These are phyloP conservation scores for Eptesicus fuscus DNA, from an alignment of 2,113 vertebrate species.

Conservation along the genomic window DNA sequence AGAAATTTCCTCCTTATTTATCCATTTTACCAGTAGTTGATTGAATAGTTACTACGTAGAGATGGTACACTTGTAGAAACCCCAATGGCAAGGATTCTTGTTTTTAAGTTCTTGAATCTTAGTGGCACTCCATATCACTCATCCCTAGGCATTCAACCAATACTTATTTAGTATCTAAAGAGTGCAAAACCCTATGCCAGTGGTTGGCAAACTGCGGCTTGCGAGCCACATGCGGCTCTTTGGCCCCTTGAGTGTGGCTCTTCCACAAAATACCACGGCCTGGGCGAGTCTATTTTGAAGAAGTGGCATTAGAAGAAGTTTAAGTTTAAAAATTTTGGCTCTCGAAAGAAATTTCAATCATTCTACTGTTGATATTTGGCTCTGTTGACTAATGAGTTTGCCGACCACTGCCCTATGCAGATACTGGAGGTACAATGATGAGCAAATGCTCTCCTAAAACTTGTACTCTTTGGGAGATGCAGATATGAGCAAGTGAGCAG, in stretches of 20 bases:
- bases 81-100: neutral
- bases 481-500: neutral
- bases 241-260: too few relatives aligned
- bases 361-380: too few relatives aligned
- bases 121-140: neutral
- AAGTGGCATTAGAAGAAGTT: too few relatives aligned
- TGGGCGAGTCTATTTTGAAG: too few relatives aligned
- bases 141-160: neutral
- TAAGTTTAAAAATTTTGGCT: too few relatives aligned
- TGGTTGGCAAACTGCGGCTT: too few relatives aligned
- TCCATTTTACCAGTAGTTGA: neutral
- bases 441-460: neutral
- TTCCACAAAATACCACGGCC: too few relatives aligned
- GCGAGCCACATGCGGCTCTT: too few relatives aligned
- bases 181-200: neutral
- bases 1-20: neutral
- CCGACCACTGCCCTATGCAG: neutral
- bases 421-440: neutral
- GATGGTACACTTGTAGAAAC: neutral
- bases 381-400: too few relatives aligned
- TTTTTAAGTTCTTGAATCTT: neutral
- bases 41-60: neutral
- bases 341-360: too few relatives aligned
- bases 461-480: neutral
- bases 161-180: neutral